Evolutionary conservation across 2,797 vertebrate genomes (phyloP), one percentile per base, ranked within the genome.

Genomic region (Australoheros facetus): DNA sequence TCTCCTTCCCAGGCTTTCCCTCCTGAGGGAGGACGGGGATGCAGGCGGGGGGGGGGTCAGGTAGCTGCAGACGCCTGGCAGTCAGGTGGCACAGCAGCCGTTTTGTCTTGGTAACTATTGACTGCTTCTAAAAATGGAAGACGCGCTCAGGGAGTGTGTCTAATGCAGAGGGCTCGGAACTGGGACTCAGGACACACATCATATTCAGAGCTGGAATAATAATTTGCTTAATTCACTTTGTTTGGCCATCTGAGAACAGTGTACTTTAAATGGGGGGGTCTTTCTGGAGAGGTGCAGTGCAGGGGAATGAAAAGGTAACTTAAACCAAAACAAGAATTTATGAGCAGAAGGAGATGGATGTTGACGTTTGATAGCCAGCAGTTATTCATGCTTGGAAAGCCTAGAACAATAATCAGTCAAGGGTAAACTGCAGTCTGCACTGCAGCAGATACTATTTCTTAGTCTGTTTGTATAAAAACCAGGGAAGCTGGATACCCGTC

Each of bases 1-100:
- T 93, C 90, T 94, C 92, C 90, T 88, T 84, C 79, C 32, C 55
- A 87, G 92, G 92, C 90, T 92, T 90, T 77, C 91, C 90, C 91
- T 74, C 74, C 71, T 81, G 77, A 60, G 45, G 64, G 73, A 37
- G 53, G 71, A 39, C 73, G 74, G 60, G 60, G 60, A n/a, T 7
- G 28, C 23, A 21, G 59, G 79, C 69, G 28, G 28, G 3, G 28
- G 28, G 32, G 30, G 32, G 32, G 32, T 32, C 26, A 26, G 80
- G 73, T 73, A 71, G 78, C 76, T 75, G 80, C 59, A 81, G 86
- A 83, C 30, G 56, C 73, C 59, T 74, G 82, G 57, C 48, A 80
- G 79, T 86, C 82, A 83, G 74, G 77, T 76, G 85, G 75, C 5
- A 66, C 80, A 62, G 60, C 77, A 58, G 32, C 21, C 55, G 78